Conservation (phyloP, 2,888 invertebrate genomes). For the Luperina nickerlii region DNA sequence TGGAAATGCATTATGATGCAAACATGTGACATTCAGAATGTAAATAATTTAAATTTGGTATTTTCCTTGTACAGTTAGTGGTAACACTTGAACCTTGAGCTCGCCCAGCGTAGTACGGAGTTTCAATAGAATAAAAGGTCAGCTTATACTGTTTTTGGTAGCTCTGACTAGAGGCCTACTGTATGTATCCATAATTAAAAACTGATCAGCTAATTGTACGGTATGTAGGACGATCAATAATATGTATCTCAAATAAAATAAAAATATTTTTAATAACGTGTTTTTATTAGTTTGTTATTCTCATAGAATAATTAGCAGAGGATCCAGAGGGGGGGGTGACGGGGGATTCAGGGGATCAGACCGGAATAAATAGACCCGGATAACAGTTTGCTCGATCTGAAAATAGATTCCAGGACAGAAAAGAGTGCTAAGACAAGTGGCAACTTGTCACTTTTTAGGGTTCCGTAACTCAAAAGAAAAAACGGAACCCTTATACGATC, state of each 20-base stretch:
- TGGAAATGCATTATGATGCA: neutral
- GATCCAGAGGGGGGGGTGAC: no score
- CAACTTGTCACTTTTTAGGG: neutral
- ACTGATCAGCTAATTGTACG: neutral
- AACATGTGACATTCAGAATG: slow-evolving; percentile 4
- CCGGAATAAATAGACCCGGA: no score
- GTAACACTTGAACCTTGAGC: neutral
- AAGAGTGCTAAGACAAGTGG: neutral
- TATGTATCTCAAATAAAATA: neutral
- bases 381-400: neutral
- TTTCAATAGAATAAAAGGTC: neutral
- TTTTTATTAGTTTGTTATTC: no score
- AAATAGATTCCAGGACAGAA: neutral
- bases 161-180: neutral
- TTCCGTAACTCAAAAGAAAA: no score
- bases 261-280: accelerated
- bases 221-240: neutral
- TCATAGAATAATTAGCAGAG: neutral
- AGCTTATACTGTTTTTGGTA: neutral
- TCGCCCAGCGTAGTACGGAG: neutral
- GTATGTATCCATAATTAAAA: neutral
- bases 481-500: no score
- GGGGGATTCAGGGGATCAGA: no score
- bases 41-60: neutral
- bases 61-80: neutral